A percentile compares a stretch with the other conserved stretches of the same genome.
These are phyloP conservation scores for Penaeus vannamei DNA, from an alignment of 1,140 invertebrate species.

Conservation along the genomic window DNA sequence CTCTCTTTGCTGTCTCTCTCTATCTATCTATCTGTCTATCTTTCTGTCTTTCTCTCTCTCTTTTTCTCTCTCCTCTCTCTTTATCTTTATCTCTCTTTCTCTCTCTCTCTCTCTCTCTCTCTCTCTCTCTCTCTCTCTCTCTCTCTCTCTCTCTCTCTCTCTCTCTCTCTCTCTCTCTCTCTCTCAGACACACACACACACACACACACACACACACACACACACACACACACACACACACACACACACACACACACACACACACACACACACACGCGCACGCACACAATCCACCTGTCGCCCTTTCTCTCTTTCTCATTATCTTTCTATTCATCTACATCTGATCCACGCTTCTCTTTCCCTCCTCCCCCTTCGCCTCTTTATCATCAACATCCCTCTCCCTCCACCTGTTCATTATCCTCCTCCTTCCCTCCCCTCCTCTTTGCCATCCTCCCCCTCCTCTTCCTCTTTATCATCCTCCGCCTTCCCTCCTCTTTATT, in stretches of 20 bases:
- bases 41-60: not conserved
- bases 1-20: not conserved
- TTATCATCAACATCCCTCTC: too few species aligned
- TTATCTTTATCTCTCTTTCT: too few species aligned
- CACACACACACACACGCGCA: not conserved
- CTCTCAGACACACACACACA: not conserved
- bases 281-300: not conserved
- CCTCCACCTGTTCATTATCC: not conserved
- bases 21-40: not conserved
- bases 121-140: too few species aligned
- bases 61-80: too few species aligned
- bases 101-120: too few species aligned
- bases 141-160: not conserved
- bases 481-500: not conserved
- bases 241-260: not conserved
- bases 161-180: constrained; percentile 26
- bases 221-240: constrained; percentile 40
- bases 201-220: constrained; percentile 34
- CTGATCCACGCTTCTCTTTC: not conserved
- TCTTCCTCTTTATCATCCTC: not conserved
- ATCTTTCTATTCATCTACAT: not conserved
- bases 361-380: not conserved
- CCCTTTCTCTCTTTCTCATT: not conserved
- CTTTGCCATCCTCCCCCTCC: not conserved
- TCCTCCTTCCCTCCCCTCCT: not conserved